Evolutionary conservation across 2,797 vertebrate species (phyloP), one percentile per base, ranked within the genome.

Genomic region (Esox masquinongy): DNA sequence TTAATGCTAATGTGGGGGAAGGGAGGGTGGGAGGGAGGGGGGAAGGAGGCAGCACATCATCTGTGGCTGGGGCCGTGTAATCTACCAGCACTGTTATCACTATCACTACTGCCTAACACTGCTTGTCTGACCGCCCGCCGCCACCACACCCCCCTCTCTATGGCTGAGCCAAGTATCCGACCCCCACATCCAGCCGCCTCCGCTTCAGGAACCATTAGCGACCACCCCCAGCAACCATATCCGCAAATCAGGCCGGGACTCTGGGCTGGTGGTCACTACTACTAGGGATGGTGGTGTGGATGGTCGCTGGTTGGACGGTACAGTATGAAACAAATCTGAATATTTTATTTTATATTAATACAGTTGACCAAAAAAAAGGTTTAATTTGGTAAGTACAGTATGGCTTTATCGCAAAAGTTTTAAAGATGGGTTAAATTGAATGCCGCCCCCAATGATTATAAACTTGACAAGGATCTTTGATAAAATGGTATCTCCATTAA

Each of bases 1-100:
- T 94, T 92, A 91, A 93, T 94, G 93, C 92, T 94, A 94, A 94
- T 95, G 93, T 90, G 75, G 86, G 73, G 82, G 73, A 66, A 7
- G 19, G 19, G n/a, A 2, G 19, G 19, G n/a, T 0, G 19, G 56
- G 17, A 11, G 53, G n/a, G 24, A 11, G 56, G 56, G 22, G 8
- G 56, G 9, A 12, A 12, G 56, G 56, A 74, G 79, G 88, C 85
- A 82, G 88, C 89, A 85, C 86, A 90, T 90, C 90, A 89, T 92
- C 90, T 88, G 88, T 70, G 76, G 84, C 78, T 51, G 77, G 68
- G 71, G 72, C 77, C 67, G 66, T 79, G 81, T 77, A 78, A 85
- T 83, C 72, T 73, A 71, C 70, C 34, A 31, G 63, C 59, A 43
- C 88, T 87, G 83, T 81, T 85, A 84, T 50, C 78, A 24, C 34